Base-by-base conservation (phyloP, 2,113 vertebrate species). In the Erythrocercus mccallii region DNA sequence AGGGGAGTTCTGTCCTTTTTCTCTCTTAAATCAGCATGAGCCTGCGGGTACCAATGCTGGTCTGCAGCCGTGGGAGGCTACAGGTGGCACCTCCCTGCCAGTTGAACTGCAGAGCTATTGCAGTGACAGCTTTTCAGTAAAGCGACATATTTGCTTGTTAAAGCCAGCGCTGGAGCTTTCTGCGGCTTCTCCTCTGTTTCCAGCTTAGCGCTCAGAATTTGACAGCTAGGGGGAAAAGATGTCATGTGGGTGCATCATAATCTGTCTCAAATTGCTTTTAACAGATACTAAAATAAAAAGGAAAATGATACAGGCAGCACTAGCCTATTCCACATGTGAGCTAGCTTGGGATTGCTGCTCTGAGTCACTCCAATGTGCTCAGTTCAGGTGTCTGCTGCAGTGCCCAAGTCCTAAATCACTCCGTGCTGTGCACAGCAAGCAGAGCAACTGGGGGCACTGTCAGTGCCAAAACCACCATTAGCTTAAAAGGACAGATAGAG, bases 231-330 rank as follows among this genome's bases (percentile, higher is more conserved):
- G 60, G 47, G 8, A 4, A 12, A 79, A 64, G 70, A 48, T 60
- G 60, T 77, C 81, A 78, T 66, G 71, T 80, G 94, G 85, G 79
- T 88, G 85, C 74, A 61, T 69, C 81, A 33, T 86, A 70, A 86
- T 94, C 87, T 95, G 71, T 92, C 82, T 93, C 85, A 81, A 82
- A 92, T 93, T 48, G 90, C 82, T 86, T 93, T 90, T 90, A 92
- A 66, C 68, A 88, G 88, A 81, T 83, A 81, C 76, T 88, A 69
- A 96, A 94, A 90, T 95, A 79, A 91, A 88, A 92, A 66, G 65
- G 74, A 88, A 94, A 61, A 77, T 19, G 47, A 85, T 80, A 19
- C 66, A 80, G 87, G 93, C 84, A 33, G 62, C 0, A 0, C 66
- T 72, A 27, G 74, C 66, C 80, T 45, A 5, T 84, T 78, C 65